Percentiles rank a stretch among this genome's conserved stretches.
Evolutionary conservation across 2,797 vertebrate genomes (phyloP).

Genomic region (Sebastes jordani): DNA sequence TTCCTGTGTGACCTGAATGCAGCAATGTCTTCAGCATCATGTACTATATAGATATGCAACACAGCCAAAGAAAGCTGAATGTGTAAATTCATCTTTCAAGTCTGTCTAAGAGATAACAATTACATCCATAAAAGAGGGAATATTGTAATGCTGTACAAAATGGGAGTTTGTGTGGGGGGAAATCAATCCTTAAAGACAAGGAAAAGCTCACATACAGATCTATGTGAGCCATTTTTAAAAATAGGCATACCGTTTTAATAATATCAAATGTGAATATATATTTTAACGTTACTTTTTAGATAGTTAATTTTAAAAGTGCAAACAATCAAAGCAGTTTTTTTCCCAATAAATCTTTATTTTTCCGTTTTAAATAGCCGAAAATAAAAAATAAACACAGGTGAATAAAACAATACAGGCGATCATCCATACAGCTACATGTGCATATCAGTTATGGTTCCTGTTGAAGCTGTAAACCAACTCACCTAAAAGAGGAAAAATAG

Average conservation of each 20-base stretch:
- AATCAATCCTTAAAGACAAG: neutral
- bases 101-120: neutral
- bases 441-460: constrained; percentile 73
- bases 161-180: neutral
- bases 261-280: neutral
- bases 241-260: neutral
- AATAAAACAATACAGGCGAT: constrained; percentile 73
- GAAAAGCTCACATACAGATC: neutral
- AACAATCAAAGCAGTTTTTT: neutral
- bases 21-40: neutral
- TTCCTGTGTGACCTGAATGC: neutral
- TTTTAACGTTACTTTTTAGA: neutral
- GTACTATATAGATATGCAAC: neutral
- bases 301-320: neutral
- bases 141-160: neutral
- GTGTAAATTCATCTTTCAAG: neutral
- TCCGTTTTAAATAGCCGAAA: constrained; percentile 83
- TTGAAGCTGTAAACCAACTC: constrained; percentile 75
- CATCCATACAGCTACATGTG: constrained; percentile 79
- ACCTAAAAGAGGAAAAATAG: constrained; percentile 54
- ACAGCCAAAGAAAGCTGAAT: neutral
- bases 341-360: constrained; percentile 84
- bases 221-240: neutral
- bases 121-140: neutral
- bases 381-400: constrained; percentile 74